These are phyloP conservation scores for Andrena dorsata DNA, from an alignment of 2,888 invertebrate genomes.

Conservation along the genomic window DNA sequence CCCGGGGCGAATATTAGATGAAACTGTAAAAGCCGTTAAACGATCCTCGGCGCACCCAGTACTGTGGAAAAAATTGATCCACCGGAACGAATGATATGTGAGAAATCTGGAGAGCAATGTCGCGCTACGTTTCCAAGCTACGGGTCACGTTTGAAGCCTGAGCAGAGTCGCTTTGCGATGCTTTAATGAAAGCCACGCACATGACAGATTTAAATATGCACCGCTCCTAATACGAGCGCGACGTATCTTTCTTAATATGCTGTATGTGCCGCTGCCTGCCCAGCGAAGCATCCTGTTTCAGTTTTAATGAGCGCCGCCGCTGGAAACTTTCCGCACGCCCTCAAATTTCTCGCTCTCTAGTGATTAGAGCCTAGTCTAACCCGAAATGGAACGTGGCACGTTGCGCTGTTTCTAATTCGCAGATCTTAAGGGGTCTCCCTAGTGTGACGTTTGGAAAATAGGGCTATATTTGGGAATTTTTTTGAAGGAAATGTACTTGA, in stretches of 20 bases:
- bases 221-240: not conserved
- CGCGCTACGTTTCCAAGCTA: not conserved
- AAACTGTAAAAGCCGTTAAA: conserved; percentile 49
- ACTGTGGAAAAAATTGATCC: not conserved
- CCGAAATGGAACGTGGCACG: not conserved
- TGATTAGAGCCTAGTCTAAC: not conserved
- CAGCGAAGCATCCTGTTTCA: not conserved
- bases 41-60: too few relatives aligned
- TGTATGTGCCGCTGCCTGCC: too few relatives aligned
- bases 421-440: too few relatives aligned
- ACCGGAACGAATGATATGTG: not conserved
- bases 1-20: conserved; percentile 49
- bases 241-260: not conserved
- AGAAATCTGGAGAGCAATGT: not conserved
- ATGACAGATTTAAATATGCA: conserved; percentile 1
- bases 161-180: not conserved
- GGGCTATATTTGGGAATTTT: too few relatives aligned
- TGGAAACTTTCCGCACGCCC: not conserved
- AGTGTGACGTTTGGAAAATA: too few relatives aligned
- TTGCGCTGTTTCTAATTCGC: not conserved
- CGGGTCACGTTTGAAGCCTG: not conserved
- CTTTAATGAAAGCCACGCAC: not conserved
- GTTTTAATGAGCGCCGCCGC: conserved; percentile 18
- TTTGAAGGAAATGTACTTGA: too few relatives aligned
- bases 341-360: not conserved